Base-by-base conservation (phyloP, 2,797 vertebrate species). In the Paramormyrops hopkinsi region DNA sequence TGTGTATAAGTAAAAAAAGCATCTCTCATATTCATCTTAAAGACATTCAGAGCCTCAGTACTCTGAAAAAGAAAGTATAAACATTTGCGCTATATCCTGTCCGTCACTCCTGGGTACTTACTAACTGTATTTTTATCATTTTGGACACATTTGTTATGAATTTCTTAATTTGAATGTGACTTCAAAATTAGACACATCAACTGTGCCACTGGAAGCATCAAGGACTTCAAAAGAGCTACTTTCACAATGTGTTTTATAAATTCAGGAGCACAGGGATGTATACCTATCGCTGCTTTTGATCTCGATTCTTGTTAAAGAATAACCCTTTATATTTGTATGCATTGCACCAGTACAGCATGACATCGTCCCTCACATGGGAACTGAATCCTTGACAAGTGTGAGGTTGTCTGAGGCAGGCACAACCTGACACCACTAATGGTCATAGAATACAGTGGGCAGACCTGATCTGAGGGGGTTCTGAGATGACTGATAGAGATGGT, bases 321-420 rank as follows among this genome's bases (percentile, higher is more conserved):
- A 54, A 59, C 6, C 25, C 29, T 59, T 59, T 25, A 37, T 53
- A 87, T 59, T 41, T 56, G 53, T 54, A 87, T 51, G 48, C 48
- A 19, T 33, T 29, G 84, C 33, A 41, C 86, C 51, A 87, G 59
- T 6, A 56, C 4, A 19, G 84, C 50, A 51, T 37, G 14, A 19
- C 25, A 85, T 56, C 25, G 25, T 25, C 51, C 44, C 56, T 41
- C 50, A 37, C 84, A 89, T n/a, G 25, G 44, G 22, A 65, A 69
- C 22, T 17, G 12, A 22, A 29, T 65, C 25, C 46, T 25, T 51
- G 83, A 73, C 44, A 56, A 85, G 56, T 51, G 88, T 65, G 46
- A 83, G 29, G 22, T 69, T 89, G 54, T 54, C 83, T 22, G 83
- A 89, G 84, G 84, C 59, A 82, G 44, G 33, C 22, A 54, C 59